Percentiles rank a stretch among this genome's conserved stretches.
Conservation (phyloP, 2,113 vertebrate genomes). For the Varanus komodoensis region DNA sequence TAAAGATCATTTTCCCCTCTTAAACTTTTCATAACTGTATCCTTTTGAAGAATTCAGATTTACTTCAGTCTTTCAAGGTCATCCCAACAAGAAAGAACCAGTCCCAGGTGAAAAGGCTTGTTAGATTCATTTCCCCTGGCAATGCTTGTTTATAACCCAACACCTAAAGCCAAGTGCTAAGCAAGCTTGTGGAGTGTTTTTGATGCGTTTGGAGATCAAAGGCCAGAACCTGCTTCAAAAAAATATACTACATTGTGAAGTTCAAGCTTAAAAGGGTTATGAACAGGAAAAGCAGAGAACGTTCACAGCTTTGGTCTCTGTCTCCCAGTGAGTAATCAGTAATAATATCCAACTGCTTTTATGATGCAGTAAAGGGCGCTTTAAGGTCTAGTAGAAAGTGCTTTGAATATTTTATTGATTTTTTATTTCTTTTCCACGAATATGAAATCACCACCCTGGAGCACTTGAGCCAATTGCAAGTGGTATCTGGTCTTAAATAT, state of each 20-base stretch:
- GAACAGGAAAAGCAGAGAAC: constrained; percentile 41
- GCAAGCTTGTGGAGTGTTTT: background rate
- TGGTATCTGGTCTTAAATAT: constrained; percentile 32
- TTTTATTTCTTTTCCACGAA: constrained; percentile 41
- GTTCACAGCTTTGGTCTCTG: constrained; percentile 31
- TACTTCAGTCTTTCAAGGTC: constrained; percentile 42
- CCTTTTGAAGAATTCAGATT: constrained; percentile 41
- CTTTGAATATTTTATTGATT: constrained; percentile 47
- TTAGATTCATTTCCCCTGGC: constrained; percentile 31
- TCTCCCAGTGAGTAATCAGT: constrained; percentile 44
- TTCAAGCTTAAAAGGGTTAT: constrained; percentile 25
- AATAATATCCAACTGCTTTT: constrained; percentile 55
- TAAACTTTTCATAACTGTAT: constrained; percentile 38
- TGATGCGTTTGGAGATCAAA: constrained; percentile 32
- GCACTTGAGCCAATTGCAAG: constrained; percentile 39
- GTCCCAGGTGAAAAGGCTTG: constrained; percentile 29
- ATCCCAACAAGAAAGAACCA: constrained; percentile 39
- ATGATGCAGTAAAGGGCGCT: constrained; percentile 43
- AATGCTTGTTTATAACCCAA: constrained; percentile 24
- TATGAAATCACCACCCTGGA: constrained; percentile 42
- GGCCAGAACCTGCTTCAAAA: background rate
- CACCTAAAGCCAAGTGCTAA: constrained; percentile 31
- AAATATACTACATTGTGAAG: background rate
- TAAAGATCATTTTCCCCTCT: constrained; percentile 13
- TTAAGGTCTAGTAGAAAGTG: constrained; percentile 48